Evolutionary conservation across 2,888 invertebrate species (phyloP).

Genomic region (Drosophila stalkeri): DNA sequence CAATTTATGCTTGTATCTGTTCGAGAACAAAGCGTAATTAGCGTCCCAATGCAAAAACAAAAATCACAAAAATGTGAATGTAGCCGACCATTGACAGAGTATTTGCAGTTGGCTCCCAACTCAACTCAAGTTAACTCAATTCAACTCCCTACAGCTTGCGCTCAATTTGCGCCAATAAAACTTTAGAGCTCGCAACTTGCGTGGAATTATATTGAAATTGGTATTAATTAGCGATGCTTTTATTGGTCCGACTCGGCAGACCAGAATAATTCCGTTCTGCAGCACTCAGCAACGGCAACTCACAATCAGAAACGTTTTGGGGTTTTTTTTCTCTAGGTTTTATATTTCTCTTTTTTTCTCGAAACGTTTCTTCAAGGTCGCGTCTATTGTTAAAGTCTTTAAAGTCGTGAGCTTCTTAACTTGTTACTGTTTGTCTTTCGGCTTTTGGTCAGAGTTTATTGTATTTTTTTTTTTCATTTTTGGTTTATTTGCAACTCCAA

Average conservation of each 20-base stretch:
- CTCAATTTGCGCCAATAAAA: constrained; percentile 77
- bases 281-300: constrained; percentile 2
- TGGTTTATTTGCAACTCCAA: constrained; percentile 7
- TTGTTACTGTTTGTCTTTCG: constrained; percentile 58
- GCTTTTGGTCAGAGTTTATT: constrained; percentile 43
- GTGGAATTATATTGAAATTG: constrained; percentile 70
- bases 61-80: constrained; percentile 56
- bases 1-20: constrained; percentile 31
- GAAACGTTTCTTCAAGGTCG: constrained; percentile 73
- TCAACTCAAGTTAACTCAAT: constrained; percentile 1
- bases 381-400: constrained; percentile 54
- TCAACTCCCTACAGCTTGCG: constrained; percentile 11
- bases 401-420: constrained; percentile 75
- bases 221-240: constrained; percentile 77
- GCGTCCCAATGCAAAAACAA: constrained; percentile 62
- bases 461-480: neutral
- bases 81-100: constrained; percentile 30
- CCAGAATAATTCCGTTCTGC: constrained; percentile 28
- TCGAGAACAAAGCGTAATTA: constrained; percentile 74
- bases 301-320: constrained; percentile 22
- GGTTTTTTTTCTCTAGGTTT: constrained; percentile 11
- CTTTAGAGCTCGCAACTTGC: constrained; percentile 44
- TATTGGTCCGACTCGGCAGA: constrained; percentile 57
- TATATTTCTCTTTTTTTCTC: constrained; percentile 18
- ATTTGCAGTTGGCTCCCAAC: constrained; percentile 7